Evolutionary conservation across 2,797 vertebrate species (phyloP).

Genomic region (Oreortyx pictus): DNA sequence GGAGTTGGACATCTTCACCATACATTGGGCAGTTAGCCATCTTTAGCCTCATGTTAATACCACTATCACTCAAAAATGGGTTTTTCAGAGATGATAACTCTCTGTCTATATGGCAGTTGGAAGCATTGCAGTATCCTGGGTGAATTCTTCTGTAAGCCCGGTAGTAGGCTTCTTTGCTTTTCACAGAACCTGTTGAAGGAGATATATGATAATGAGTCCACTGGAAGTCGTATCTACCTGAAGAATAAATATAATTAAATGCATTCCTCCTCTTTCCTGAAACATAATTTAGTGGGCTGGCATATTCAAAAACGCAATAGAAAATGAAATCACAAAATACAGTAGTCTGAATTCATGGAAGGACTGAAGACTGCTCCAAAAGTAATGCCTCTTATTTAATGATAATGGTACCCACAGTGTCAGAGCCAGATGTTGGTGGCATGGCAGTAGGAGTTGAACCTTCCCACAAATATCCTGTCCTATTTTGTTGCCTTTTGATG

Average conservation of each 20-base stretch:
- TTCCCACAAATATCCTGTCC: no score
- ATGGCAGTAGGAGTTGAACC: no score
- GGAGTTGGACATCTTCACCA: constrained; percentile 58
- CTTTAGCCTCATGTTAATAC: constrained; percentile 65
- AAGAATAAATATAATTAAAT: not conserved
- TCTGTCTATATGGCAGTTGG: constrained; percentile 70
- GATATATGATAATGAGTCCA: not conserved
- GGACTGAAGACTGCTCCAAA: not conserved
- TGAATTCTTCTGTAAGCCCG: constrained; percentile 69
- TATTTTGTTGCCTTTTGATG: no score
- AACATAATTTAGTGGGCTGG: not conserved
- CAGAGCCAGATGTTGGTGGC: no score
- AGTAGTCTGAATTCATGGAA: not conserved
- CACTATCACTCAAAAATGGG: constrained; percentile 58
- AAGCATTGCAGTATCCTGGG: constrained; percentile 64
- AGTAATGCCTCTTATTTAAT: no score
- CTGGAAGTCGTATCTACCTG: not conserved
- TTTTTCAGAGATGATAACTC: constrained; percentile 62
- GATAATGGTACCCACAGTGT: no score
- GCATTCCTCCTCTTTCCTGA: not conserved
- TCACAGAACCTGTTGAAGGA: constrained; percentile 63
- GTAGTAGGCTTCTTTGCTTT: constrained; percentile 70
- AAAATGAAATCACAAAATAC: not conserved
- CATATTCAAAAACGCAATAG: not conserved
- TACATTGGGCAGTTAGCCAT: constrained; percentile 71